A percentile compares a stretch with the other conserved stretches of the same genome.
Evolutionary conservation across 2,797 vertebrate genomes (phyloP).

Genomic region (Peromyscus attwateri): DNA sequence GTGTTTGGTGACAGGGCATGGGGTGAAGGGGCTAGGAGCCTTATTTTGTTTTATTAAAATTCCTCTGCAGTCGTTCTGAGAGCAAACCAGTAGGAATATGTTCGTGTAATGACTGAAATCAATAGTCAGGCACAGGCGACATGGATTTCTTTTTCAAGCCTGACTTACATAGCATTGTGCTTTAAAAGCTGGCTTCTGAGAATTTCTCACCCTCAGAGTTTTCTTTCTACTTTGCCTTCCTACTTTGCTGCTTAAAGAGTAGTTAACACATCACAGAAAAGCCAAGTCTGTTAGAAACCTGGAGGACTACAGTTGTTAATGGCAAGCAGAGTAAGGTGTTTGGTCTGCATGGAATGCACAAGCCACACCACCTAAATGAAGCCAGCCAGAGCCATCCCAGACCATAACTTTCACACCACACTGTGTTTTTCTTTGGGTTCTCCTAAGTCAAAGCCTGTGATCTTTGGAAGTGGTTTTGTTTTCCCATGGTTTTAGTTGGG

Average conservation of each 20-base stretch:
- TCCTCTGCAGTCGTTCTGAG: constrained; percentile 40
- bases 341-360: constrained; percentile 16
- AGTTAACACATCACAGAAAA: constrained; percentile 69
- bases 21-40: constrained; percentile 14
- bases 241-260: constrained; percentile 71
- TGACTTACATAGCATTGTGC: constrained; percentile 73
- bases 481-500: constrained; percentile 66
- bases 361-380: not conserved
- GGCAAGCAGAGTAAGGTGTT: constrained; percentile 57
- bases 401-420: constrained; percentile 73
- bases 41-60: constrained; percentile 75
- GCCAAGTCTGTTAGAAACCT: constrained; percentile 49
- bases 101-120: constrained; percentile 73
- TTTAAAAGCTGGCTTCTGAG: constrained; percentile 77
- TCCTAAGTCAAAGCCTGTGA: constrained; percentile 75
- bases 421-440: constrained; percentile 75
- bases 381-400: not conserved
- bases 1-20: not conserved
- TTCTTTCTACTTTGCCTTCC: not conserved
- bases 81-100: constrained; percentile 34
- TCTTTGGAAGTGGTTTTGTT: constrained; percentile 81
- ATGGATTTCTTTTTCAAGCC: constrained; percentile 70
- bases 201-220: constrained; percentile 64
- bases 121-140: constrained; percentile 19
- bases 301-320: constrained; percentile 62